These are phyloP conservation scores for Cotesia vestalis DNA, from an alignment of 1,140 invertebrate species.

Conservation along the genomic window DNA sequence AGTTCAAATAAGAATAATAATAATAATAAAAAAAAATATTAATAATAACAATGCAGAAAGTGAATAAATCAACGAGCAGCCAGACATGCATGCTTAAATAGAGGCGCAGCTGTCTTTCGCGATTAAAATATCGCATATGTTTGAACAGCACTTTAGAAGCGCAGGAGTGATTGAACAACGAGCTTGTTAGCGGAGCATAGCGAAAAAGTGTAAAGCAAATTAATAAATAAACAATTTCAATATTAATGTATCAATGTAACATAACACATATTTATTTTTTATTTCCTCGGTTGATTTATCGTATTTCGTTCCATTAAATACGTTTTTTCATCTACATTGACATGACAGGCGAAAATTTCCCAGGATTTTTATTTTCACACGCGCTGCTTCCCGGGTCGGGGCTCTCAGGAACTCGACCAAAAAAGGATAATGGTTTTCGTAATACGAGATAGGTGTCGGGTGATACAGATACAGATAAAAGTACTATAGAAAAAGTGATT, in stretches of 20 bases:
- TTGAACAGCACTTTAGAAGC: constrained; percentile 9
- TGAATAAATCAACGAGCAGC: constrained; percentile 19
- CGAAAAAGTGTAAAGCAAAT: background rate
- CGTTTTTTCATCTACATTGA: background rate
- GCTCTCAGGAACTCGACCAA: too few species aligned
- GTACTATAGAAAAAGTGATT: background rate
- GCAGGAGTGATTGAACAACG: constrained; percentile 12
- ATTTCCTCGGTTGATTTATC: too few species aligned
- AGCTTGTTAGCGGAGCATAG: too few species aligned
- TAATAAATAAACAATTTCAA: too few species aligned
- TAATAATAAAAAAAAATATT: background rate
- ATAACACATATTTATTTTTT: too few species aligned
- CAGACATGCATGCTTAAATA: constrained; percentile 10
- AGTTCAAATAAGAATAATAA: too few species aligned
- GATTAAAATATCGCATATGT: constrained; percentile 26
- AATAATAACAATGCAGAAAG: background rate
- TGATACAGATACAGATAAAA: background rate
- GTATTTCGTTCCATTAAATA: too few species aligned
- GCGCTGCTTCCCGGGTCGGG: background rate
- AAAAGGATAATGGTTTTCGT: constrained; percentile 10
- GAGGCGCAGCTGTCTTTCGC: constrained; percentile 16
- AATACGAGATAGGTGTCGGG: constrained; percentile 15
- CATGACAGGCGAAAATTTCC: background rate
- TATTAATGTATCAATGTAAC: too few species aligned
- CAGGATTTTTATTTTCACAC: constrained; percentile 1